Evolutionary conservation across 2,113 vertebrate species (phyloP).

Genomic region (Raja brachyura): DNA sequence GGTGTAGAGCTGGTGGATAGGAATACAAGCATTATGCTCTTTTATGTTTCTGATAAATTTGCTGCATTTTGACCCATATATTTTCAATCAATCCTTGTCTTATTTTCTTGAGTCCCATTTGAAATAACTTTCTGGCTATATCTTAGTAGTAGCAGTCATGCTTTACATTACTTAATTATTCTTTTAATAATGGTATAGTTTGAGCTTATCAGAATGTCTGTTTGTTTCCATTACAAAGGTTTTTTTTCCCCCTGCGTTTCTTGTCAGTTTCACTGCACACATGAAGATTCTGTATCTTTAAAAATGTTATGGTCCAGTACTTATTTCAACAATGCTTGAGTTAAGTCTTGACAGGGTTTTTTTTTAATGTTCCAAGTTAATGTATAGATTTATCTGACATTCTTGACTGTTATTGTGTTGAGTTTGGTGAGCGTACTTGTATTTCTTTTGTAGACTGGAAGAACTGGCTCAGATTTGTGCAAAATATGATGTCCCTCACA

Average conservation of each 20-base stretch:
- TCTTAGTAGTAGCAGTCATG: no score
- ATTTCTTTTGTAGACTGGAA: slow-evolving; percentile 66
- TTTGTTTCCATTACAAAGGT: not conserved
- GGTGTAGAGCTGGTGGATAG: not conserved
- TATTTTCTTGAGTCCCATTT: not conserved
- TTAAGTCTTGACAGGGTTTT: not conserved
- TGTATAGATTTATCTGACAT: not conserved
- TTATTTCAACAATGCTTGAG: not conserved
- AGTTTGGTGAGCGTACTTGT: not conserved
- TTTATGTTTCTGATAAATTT: not conserved
- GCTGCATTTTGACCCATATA: not conserved
- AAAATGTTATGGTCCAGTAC: not conserved
- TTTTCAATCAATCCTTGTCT: not conserved
- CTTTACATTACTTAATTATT: not conserved
- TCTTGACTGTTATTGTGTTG: not conserved
- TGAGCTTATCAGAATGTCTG: not conserved
- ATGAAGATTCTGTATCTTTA: not conserved
- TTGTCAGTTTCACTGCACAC: not conserved
- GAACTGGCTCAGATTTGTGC: slow-evolving; percentile 78
- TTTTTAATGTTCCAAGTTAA: not conserved
- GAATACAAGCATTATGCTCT: not conserved
- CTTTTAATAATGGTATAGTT: not conserved
- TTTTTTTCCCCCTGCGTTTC: not conserved
- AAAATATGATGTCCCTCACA: slow-evolving; percentile 75
- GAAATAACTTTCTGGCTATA: not conserved